Evolutionary conservation across 2,888 invertebrate species (phyloP).

Genomic region (Nemurella pictetii): DNA sequence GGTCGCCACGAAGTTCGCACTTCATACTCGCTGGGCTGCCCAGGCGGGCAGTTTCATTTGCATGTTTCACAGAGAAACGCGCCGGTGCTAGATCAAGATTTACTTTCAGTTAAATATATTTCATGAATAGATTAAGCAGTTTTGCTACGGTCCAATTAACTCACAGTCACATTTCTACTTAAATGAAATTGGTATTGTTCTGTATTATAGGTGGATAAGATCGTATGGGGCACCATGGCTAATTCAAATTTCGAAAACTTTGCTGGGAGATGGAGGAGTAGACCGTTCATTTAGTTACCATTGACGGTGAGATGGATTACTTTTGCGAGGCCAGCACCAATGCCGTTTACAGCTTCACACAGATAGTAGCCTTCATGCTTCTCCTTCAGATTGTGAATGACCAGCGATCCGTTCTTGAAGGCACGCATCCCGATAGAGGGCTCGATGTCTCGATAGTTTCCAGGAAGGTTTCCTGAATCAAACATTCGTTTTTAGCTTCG

Average conservation of each 20-base stretch:
- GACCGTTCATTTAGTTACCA: slow-evolving; percentile 57
- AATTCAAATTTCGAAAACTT: neutral
- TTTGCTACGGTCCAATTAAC: neutral
- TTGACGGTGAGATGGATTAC: slow-evolving; percentile 78
- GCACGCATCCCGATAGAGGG: slow-evolving; percentile 58
- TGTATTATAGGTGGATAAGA: neutral
- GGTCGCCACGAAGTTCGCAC: slow-evolving; percentile 45
- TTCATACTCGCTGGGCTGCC: slow-evolving; percentile 43
- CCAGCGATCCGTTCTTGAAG: slow-evolving; percentile 70
- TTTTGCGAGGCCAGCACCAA: slow-evolving; percentile 81
- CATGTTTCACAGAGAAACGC: slow-evolving; percentile 34
- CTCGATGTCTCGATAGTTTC: slow-evolving; percentile 59
- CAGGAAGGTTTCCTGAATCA: slow-evolving; percentile 52
- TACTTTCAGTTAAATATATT: neutral
- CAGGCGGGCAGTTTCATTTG: slow-evolving; percentile 42
- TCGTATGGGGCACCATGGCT: too few relatives aligned
- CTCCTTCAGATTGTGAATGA: slow-evolving; percentile 71
- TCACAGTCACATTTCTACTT: neutral
- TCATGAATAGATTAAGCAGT: neutral
- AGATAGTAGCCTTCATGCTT: slow-evolving; percentile 79
- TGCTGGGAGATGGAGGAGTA: neutral
- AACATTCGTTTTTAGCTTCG: neutral
- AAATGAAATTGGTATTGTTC: neutral
- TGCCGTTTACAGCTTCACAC: slow-evolving; percentile 82
- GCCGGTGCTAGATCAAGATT: slow-evolving; percentile 34